phyloP scores from a whole-genome alignment of 2,888 invertebrate species.

The Marasmarcha lunaedactyla region DNA sequence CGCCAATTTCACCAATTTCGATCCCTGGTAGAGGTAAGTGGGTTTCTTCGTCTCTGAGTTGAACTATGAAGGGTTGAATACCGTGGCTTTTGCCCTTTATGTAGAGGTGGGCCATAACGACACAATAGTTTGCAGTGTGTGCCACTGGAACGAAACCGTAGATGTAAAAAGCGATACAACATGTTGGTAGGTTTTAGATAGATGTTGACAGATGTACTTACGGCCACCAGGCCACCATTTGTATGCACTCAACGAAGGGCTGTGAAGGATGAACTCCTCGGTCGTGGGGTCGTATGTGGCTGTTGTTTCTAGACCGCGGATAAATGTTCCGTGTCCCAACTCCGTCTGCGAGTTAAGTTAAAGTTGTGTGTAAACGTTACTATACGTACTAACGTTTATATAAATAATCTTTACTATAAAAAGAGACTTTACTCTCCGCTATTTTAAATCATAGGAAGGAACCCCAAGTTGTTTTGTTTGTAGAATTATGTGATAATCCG shows the following conservation, averaged over 20 bases:
- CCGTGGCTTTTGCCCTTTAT: slow-evolving; percentile 85
- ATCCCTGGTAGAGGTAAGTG: slow-evolving; percentile 89
- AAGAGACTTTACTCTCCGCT: too few species aligned
- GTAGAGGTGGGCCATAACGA: slow-evolving; percentile 92
- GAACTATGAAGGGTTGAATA: slow-evolving; percentile 92
- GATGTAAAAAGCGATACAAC: too few species aligned
- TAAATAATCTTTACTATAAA: too few species aligned
- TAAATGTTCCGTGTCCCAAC: slow-evolving; percentile 94
- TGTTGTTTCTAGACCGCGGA: slow-evolving; percentile 92
- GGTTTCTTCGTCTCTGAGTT: slow-evolving; percentile 88
- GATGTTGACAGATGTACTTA: slow-evolving; percentile 70
- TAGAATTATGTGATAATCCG: too few species aligned
- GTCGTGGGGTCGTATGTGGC: slow-evolving; percentile 87
- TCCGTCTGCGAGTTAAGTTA: slow-evolving; percentile 77
- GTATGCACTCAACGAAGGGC: slow-evolving; percentile 87
- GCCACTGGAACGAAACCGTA: slow-evolving; percentile 85
- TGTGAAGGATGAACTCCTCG: slow-evolving; percentile 88
- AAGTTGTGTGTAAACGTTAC: too few species aligned
- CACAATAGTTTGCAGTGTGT: slow-evolving; percentile 89
- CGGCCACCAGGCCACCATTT: slow-evolving; percentile 98
- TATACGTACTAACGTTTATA: too few species aligned
- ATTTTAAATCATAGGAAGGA: too few species aligned
- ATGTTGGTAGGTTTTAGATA: too few species aligned
- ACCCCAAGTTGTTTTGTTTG: too few species aligned
- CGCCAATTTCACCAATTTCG: slow-evolving; percentile 93